phyloP scores from a whole-genome alignment of 2,888 invertebrate genomes.

The Leptinotarsa haldemani region DNA sequence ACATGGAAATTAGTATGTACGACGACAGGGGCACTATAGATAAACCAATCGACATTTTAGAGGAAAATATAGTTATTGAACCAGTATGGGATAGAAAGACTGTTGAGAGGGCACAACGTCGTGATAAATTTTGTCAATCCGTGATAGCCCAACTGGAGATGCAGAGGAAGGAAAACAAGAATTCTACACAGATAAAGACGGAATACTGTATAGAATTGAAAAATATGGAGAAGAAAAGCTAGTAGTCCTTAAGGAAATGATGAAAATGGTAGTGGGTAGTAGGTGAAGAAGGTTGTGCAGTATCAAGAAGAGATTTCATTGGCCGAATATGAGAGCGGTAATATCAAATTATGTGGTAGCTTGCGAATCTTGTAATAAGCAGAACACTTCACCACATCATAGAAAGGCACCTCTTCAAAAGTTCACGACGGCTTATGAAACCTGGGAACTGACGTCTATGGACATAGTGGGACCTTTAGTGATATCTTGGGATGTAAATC shows the following conservation, averaged over 20 bases:
- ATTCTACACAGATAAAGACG: slow-evolving; percentile 24
- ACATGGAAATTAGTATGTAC: background rate
- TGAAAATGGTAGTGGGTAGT: background rate
- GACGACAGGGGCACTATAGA: background rate
- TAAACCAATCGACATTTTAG: background rate
- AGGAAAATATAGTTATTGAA: slow-evolving; percentile 21
- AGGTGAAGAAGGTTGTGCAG: slow-evolving; percentile 48
- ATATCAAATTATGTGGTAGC: slow-evolving; percentile 48
- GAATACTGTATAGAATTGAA: slow-evolving; percentile 22
- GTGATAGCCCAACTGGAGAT: slow-evolving; percentile 15
- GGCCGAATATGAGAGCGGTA: slow-evolving; percentile 38
- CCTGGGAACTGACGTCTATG: slow-evolving; percentile 43
- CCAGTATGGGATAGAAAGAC: slow-evolving; percentile 24
- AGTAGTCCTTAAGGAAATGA: slow-evolving; percentile 22
- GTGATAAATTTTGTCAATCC: slow-evolving; percentile 19
- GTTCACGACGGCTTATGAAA: slow-evolving; percentile 40
- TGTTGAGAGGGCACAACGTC: slow-evolving; percentile 16
- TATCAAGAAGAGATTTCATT: slow-evolving; percentile 46
- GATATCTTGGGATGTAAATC: no score
- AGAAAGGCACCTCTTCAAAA: slow-evolving; percentile 44
- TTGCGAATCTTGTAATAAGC: slow-evolving; percentile 51
- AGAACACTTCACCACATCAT: slow-evolving; percentile 41
- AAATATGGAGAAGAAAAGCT: slow-evolving; percentile 22
- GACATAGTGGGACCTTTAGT: no score
- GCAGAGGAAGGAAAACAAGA: slow-evolving; percentile 3